Conservation (phyloP, 2,113 vertebrate species). For the Acanthisitta chloris region DNA sequence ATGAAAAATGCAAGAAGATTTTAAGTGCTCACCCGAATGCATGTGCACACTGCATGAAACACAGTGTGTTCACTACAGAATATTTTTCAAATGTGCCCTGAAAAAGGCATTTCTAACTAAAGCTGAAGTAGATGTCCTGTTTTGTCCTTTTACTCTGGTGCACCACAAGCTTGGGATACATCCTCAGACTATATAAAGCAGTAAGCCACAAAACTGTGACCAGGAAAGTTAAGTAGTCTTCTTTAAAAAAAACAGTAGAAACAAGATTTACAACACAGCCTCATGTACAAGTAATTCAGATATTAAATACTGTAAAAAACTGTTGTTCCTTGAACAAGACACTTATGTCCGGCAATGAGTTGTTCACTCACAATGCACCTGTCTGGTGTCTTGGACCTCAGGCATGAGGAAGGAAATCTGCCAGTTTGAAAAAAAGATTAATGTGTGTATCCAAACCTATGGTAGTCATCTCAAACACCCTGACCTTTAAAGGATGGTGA, state of each 20-base stretch:
- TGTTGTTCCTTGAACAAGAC: neutral
- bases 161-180: neutral
- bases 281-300: neutral
- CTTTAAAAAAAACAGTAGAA: neutral
- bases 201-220: neutral
- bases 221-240: neutral
- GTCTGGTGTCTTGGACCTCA: rapidly evolving
- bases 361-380: rapidly evolving
- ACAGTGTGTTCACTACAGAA: rapidly evolving
- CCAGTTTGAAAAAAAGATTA: neutral
- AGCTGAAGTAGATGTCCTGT: neutral
- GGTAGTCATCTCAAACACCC: neutral
- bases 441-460: neutral
- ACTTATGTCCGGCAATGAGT: neutral
- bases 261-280: neutral
- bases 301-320: neutral
- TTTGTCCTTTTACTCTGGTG: neutral
- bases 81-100: neutral
- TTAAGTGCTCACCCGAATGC: neutral
- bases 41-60: neutral
- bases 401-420: neutral
- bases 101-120: neutral
- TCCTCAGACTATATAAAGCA: neutral
- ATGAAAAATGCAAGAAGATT: neutral
- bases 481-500: neutral